Evolutionary conservation across 2,113 vertebrate genomes (phyloP).

Genomic region (Serranochromis macrocephalus): DNA sequence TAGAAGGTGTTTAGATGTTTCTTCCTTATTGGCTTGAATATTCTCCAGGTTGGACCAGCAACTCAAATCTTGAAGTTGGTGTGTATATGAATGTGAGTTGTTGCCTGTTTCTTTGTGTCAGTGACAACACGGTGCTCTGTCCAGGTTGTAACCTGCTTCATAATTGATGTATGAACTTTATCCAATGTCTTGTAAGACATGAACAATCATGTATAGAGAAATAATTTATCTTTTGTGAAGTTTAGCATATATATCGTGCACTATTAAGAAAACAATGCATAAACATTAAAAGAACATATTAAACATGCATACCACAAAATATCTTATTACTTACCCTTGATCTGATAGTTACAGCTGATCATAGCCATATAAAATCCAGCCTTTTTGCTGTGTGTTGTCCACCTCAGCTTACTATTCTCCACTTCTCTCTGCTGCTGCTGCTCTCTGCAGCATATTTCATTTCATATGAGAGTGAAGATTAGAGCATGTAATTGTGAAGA

Average conservation of each 20-base stretch:
- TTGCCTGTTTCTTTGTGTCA: not conserved
- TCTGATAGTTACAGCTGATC: not conserved
- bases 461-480: not conserved
- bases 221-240: not conserved
- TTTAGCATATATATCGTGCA: not conserved
- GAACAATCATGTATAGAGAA: not conserved
- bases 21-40: not conserved
- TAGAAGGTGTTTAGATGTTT: not conserved
- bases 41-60: not conserved
- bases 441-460: not conserved
- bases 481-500: not conserved
- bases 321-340: not conserved
- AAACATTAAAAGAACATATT: not conserved
- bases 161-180: not conserved
- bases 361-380: not conserved
- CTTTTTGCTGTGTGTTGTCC: not conserved
- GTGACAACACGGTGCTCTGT: not conserved
- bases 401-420: not conserved
- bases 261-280: not conserved
- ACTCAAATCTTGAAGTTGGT: not conserved
- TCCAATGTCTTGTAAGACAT: not conserved
- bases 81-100: not conserved
- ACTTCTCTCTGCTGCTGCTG: not conserved
- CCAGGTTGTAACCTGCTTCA: not conserved
- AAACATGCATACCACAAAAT: not conserved